Conservation (phyloP, 2,797 vertebrate species). For the Lutjanus campechanus region DNA sequence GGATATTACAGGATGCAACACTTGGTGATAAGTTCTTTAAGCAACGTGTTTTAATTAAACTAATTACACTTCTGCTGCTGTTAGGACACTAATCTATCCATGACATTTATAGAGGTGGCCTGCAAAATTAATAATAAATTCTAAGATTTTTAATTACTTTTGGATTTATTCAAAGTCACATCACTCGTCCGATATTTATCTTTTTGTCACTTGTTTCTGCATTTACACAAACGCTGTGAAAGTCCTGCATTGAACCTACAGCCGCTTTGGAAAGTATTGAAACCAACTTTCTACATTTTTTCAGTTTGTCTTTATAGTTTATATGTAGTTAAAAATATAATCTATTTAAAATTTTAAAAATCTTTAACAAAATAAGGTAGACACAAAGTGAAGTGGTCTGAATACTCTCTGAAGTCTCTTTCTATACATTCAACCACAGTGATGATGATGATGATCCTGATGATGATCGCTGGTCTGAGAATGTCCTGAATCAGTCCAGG, state of each 20-base stretch:
- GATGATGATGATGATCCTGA: not conserved
- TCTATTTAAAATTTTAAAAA: not conserved
- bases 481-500: conserved; percentile 27
- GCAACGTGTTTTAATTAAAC: conserved; percentile 56
- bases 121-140: conserved; percentile 5
- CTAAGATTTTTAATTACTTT: conserved; percentile 12
- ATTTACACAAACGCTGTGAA: not conserved
- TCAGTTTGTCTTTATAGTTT: not conserved
- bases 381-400: no score
- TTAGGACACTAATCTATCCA: conserved; percentile 30
- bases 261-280: not conserved
- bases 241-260: not conserved
- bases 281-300: not conserved
- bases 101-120: conserved; percentile 38
- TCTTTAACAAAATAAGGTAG: not conserved
- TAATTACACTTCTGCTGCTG: conserved; percentile 55
- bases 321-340: not conserved
- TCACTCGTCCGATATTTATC: conserved; percentile 5
- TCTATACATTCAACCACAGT: not conserved
- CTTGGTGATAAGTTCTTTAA: conserved; percentile 46
- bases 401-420: not conserved
- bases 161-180: conserved; percentile 17
- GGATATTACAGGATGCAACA: conserved; percentile 41
- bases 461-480: conserved; percentile 23
- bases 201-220: not conserved